Conservation (phyloP, 2,113 vertebrate genomes). For the Etia nguti region DNA sequence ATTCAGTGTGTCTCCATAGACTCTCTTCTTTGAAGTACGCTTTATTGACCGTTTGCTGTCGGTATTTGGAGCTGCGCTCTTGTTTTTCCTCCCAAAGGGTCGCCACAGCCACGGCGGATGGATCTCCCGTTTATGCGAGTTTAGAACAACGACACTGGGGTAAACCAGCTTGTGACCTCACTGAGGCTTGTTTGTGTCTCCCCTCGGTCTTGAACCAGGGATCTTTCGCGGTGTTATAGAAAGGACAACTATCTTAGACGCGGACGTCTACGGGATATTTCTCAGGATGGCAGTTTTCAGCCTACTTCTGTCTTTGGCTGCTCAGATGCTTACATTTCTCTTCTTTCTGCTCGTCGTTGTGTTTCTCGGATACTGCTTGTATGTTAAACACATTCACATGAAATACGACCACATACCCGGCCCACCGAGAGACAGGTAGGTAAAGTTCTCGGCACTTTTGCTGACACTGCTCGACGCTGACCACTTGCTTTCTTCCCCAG, state of each 20-base stretch:
- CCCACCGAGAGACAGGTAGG: constrained; percentile 28
- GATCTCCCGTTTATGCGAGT: not conserved
- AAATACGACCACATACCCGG: constrained; percentile 50
- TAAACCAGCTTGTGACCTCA: not conserved
- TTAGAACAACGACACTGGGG: not conserved
- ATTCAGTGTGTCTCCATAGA: not conserved
- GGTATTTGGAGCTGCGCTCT: not conserved
- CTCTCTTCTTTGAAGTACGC: not conserved
- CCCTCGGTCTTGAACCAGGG: fast-evolving
- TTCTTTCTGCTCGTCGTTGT: not conserved
- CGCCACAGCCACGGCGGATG: not conserved
- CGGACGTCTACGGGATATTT: not conserved
- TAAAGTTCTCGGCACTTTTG: fast-evolving
- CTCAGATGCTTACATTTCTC: not conserved
- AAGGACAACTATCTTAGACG: not conserved
- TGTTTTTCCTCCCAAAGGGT: not conserved
- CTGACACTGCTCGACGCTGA: not conserved
- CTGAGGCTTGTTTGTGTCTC: not conserved
- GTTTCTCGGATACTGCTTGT: constrained; percentile 20
- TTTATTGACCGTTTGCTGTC: not conserved
- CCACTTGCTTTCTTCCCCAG: not conserved
- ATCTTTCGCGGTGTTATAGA: not conserved
- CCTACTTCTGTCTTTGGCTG: not conserved
- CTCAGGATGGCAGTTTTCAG: not conserved
- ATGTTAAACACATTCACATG: constrained; percentile 7